Conservation (phyloP, 2,797 vertebrate genomes). For the Lagocephalus sceleratus region DNA sequence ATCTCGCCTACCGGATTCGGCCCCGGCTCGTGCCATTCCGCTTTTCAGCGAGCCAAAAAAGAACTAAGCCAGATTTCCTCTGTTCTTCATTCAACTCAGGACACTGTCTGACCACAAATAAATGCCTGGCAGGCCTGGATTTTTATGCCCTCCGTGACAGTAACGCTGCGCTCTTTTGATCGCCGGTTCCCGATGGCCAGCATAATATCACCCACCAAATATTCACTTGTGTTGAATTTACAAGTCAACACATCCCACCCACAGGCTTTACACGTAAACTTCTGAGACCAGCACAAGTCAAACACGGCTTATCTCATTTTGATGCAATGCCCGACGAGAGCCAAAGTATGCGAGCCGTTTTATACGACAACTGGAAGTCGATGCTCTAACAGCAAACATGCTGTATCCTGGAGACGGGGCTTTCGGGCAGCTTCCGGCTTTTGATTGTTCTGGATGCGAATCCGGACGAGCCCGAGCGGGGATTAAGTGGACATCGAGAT, state of each 20-base stretch:
- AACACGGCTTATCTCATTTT: constrained; percentile 54
- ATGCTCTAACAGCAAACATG: constrained; percentile 44
- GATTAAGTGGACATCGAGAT: no score
- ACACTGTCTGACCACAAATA: constrained; percentile 27
- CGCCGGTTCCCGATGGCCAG: constrained; percentile 27
- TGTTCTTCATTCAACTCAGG: constrained; percentile 28
- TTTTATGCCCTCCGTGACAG: constrained; percentile 4
- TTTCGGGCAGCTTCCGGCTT: background rate
- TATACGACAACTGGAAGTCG: constrained; percentile 44
- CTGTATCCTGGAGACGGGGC: constrained; percentile 16
- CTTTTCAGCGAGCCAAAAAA: constrained; percentile 27
- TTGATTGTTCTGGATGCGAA: constrained; percentile 16
- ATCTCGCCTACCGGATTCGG: constrained; percentile 16
- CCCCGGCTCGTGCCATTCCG: constrained; percentile 29
- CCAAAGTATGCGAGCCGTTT: constrained; percentile 51
- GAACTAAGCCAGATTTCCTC: constrained; percentile 40
- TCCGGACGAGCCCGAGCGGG: no score
- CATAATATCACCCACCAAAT: constrained; percentile 51
- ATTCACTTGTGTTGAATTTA: constrained; percentile 46
- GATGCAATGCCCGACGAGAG: constrained; percentile 38
- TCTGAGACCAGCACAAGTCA: constrained; percentile 42
- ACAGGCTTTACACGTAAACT: constrained; percentile 40
- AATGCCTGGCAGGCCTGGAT: constrained; percentile 13
- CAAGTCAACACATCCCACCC: constrained; percentile 53
- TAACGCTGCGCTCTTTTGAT: constrained; percentile 10